phyloP scores from a whole-genome alignment of 2,113 vertebrate species.

The Gnathonemus echidnorhynchus region DNA sequence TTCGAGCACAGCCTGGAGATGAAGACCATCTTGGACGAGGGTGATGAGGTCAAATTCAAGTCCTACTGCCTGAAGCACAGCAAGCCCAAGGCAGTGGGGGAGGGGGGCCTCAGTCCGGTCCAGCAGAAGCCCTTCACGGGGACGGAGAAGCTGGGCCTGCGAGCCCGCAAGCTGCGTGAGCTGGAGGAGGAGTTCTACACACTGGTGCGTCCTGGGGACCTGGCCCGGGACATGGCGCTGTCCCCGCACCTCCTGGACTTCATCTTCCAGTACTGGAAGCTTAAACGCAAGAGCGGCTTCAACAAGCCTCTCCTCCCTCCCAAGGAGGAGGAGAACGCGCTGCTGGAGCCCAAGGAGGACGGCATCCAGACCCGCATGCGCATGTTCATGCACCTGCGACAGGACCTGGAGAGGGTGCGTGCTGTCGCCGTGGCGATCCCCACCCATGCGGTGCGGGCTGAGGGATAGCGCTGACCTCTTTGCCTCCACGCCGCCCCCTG shows the following conservation, averaged over 20 bases:
- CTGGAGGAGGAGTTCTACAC: constrained; percentile 91
- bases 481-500: not conserved
- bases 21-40: constrained; percentile 94
- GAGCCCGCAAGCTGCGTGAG: constrained; percentile 87
- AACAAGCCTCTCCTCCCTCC: constrained; percentile 90
- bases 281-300: constrained; percentile 90
- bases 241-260: constrained; percentile 73
- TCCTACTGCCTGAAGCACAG: constrained; percentile 96
- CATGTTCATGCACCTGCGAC: constrained; percentile 98
- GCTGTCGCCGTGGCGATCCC: not conserved
- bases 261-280: constrained; percentile 97
- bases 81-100: constrained; percentile 66
- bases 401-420: constrained; percentile 94
- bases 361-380: constrained; percentile 94
- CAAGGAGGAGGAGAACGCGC: constrained; percentile 79
- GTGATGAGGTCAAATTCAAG: constrained; percentile 95
- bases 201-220: constrained; percentile 72
- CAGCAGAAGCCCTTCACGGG: constrained; percentile 72
- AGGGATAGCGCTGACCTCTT: constrained; percentile 17
- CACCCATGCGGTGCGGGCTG: not conserved
- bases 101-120: constrained; percentile 59
- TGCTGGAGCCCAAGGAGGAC: constrained; percentile 86
- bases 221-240: constrained; percentile 72
- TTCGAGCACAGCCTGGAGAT: constrained; percentile 96
- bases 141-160: constrained; percentile 73